Evolutionary conservation across 1,140 invertebrate genomes (phyloP).

Genomic region (Drosophila melanogaster): Release_6_plus_ISO1_MT NT_033779.5:21757001-21757500

Average conservation of each 20-base stretch:
- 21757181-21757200: conserved; percentile 81
- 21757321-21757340: conserved; percentile 50
- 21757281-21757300: conserved; percentile 45
- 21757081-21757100: too few species aligned
- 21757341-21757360: conserved; percentile 60
- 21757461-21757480: neutral
- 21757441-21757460: neutral
- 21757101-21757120: neutral
- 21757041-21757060: conserved; percentile 23
- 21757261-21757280: conserved; percentile 40
- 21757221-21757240: conserved; percentile 83
- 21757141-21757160: conserved; percentile 16
- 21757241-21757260: conserved; percentile 59
- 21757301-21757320: conserved; percentile 43
- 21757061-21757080: neutral
- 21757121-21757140: neutral
- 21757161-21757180: conserved; percentile 84
- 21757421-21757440: conserved; percentile 29
- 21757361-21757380: conserved; percentile 58
- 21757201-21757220: conserved; percentile 80
- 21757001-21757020: conserved; percentile 8
- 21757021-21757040: conserved; percentile 69
- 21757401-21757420: conserved; percentile 55
- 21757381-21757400: conserved; percentile 55
- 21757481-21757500: neutral